Evolutionary conservation across 2,113 vertebrate genomes (phyloP).

Genomic region (Zosterops hypoxanthus): DNA sequence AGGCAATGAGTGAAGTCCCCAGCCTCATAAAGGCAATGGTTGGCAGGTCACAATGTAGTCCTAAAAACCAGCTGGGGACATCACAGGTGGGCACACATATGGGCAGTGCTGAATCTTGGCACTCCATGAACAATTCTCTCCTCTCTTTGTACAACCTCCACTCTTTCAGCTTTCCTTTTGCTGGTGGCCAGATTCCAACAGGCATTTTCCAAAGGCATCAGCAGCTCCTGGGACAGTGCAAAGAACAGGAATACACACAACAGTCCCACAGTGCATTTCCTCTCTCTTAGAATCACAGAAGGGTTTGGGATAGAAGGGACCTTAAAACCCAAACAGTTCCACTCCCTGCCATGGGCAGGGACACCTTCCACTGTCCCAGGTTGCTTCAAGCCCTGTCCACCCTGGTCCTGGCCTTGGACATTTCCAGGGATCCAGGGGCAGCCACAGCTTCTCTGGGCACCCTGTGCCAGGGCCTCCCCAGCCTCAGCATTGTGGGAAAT

Average conservation of each 20-base stretch:
- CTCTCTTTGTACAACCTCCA: not conserved
- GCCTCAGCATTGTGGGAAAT: not conserved
- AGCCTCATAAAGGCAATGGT: not conserved
- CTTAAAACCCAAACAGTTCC: fast-evolving
- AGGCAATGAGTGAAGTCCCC: not conserved
- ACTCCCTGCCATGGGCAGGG: not conserved
- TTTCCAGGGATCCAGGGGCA: not conserved
- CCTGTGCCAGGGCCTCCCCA: fast-evolving
- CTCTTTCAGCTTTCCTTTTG: not conserved
- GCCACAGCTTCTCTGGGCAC: not conserved
- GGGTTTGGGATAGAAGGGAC: not conserved
- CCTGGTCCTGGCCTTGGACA: not conserved
- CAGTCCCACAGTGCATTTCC: fast-evolving
- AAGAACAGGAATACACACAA: not conserved
- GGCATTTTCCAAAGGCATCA: not conserved
- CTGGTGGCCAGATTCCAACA: not conserved
- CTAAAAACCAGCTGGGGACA: not conserved
- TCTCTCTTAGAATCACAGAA: not conserved
- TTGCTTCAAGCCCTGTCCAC: fast-evolving
- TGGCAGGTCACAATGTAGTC: not conserved
- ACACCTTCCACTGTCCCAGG: not conserved
- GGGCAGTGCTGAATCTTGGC: not conserved
- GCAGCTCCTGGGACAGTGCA: not conserved
- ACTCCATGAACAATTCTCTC: fast-evolving
- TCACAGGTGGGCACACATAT: not conserved